Percentiles rank a stretch among this genome's conserved stretches.
Conservation (phyloP, 2,797 vertebrate genomes). For the Meda fulgida region DNA sequence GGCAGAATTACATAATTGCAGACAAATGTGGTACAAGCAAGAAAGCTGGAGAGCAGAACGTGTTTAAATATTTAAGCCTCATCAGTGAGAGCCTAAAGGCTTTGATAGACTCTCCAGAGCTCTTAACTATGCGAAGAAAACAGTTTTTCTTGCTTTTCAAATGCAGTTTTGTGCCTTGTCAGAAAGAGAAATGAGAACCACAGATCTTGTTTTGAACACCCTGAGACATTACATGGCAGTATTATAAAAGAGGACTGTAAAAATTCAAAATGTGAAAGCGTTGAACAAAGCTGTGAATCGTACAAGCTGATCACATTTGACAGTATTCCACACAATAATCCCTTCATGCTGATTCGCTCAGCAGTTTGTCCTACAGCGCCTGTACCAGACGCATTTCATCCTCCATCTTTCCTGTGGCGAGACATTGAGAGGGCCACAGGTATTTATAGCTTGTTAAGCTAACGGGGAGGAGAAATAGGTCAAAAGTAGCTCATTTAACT, state of each 20-base stretch:
- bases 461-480: conserved; percentile 50
- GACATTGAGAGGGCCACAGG: conserved; percentile 30
- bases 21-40: conserved; percentile 58
- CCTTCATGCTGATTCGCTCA: conserved; percentile 19
- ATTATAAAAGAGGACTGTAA: background rate
- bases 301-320: conserved; percentile 13
- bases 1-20: conserved; percentile 56
- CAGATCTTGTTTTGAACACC: conserved; percentile 12
- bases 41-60: conserved; percentile 48
- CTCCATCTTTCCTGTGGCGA: conserved; percentile 25
- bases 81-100: conserved; percentile 47
- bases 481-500: conserved; percentile 51
- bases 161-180: conserved; percentile 24
- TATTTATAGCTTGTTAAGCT: conserved; percentile 60
- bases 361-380: conserved; percentile 28
- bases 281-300: background rate
- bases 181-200: background rate
- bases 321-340: conserved; percentile 6
- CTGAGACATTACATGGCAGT: background rate
- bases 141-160: conserved; percentile 31
- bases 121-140: conserved; percentile 35
- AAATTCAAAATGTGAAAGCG: background rate
- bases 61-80: conserved; percentile 59
- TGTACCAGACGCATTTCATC: conserved; percentile 41
- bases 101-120: conserved; percentile 41